Percentiles rank a stretch among this genome's conserved stretches.
Evolutionary conservation across 2,113 vertebrate species (phyloP).

Genomic region (Helogale parvula): DNA sequence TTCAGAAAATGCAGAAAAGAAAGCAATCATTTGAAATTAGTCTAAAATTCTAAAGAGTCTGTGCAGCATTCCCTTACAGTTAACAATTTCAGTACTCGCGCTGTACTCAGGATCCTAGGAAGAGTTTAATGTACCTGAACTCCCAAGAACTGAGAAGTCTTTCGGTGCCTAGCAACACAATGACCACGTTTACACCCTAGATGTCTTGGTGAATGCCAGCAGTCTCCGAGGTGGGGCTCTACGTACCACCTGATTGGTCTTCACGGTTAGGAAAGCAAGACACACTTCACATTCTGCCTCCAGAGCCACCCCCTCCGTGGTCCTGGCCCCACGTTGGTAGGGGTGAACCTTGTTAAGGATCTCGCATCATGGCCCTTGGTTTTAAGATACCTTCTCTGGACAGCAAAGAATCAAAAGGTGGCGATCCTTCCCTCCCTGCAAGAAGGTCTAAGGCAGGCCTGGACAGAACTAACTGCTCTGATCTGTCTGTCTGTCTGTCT

Average conservation of each 20-base stretch:
- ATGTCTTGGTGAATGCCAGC: background rate
- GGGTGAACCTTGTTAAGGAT: background rate
- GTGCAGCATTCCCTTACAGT: background rate
- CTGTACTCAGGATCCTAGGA: background rate
- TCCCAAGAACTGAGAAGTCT: slow-evolving; percentile 13
- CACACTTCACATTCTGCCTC: background rate
- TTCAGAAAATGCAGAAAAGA: background rate
- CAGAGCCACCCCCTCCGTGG: background rate
- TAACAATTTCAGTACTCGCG: background rate
- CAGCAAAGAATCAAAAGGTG: background rate
- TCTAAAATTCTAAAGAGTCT: slow-evolving; percentile 49
- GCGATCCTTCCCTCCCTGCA: background rate
- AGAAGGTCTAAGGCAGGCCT: background rate
- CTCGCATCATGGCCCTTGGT: background rate
- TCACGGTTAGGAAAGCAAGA: background rate
- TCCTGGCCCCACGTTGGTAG: too few species aligned
- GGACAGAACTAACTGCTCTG: background rate
- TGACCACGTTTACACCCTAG: background rate
- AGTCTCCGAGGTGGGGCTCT: background rate
- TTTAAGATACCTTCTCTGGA: background rate
- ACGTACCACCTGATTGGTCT: background rate
- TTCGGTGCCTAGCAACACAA: background rate
- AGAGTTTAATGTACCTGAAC: slow-evolving; percentile 1
- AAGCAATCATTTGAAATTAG: background rate
- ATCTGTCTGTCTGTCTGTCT: background rate